A percentile compares a stretch with the other conserved stretches of the same genome.
phyloP scores from a whole-genome alignment of 2,797 vertebrate species.

The Pempheris klunzingeri region DNA sequence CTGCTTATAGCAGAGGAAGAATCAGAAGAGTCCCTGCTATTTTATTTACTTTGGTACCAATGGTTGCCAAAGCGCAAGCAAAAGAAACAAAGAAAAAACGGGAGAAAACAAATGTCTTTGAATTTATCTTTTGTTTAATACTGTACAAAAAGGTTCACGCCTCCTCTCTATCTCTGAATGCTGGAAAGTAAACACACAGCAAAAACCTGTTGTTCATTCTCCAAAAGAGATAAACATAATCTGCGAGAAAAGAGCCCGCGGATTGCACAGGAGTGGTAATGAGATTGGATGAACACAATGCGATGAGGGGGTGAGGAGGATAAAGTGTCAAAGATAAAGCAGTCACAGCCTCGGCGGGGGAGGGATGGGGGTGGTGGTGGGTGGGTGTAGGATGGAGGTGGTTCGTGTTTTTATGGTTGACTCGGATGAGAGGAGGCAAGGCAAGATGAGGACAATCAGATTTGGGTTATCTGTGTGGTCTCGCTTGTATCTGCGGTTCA shows the following conservation, averaged over 20 bases:
- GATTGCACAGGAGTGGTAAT: conserved; percentile 48
- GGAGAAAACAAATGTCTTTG: background rate
- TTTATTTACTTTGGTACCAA: background rate
- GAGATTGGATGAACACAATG: conserved; percentile 55
- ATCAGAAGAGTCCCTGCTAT: background rate
- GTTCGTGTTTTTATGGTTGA: conserved; percentile 43
- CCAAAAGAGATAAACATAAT: conserved; percentile 46
- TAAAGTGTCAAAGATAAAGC: conserved; percentile 56
- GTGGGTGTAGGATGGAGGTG: background rate
- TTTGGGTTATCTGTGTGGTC: conserved; percentile 72
- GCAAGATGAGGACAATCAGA: conserved; percentile 67
- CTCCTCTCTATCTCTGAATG: conserved; percentile 30
- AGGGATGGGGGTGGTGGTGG: no score
- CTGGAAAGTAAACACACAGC: conserved; percentile 19
- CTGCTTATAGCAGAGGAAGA: background rate
- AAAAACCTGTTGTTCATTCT: conserved; percentile 48
- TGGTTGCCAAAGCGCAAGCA: background rate
- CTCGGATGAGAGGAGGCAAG: conserved; percentile 54
- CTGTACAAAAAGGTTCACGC: background rate
- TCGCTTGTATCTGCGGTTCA: conserved; percentile 52
- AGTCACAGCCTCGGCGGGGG: conserved; percentile 42
- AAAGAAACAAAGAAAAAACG: background rate
- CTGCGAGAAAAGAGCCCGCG: conserved; percentile 24
- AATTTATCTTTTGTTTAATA: background rate
- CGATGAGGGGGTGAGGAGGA: conserved; percentile 49